Evolutionary conservation across 2,113 vertebrate species (phyloP).

Genomic region (Triplophysa dalaica): DNA sequence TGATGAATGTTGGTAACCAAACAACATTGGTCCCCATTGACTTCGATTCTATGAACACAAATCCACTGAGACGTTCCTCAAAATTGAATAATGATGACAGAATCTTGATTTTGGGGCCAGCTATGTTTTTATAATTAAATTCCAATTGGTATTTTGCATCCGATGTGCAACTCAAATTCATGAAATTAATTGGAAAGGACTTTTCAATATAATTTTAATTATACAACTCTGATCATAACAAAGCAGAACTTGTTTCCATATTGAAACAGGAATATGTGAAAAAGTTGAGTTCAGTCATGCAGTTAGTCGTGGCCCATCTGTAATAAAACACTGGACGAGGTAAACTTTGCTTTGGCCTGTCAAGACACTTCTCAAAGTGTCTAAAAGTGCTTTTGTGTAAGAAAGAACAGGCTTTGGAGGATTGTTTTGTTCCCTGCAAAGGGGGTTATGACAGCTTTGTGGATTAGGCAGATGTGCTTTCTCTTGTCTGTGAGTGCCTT

Average conservation of each 20-base stretch:
- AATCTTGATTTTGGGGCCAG: no score
- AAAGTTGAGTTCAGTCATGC: conserved; percentile 20
- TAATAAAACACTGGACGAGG: conserved; percentile 20
- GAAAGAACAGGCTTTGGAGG: conserved; percentile 29
- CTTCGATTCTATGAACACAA: no score
- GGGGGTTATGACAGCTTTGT: conserved; percentile 66
- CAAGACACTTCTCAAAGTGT: conserved; percentile 43
- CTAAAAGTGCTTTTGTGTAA: conserved; percentile 2
- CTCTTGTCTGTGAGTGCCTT: conserved; percentile 44
- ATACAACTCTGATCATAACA: not conserved
- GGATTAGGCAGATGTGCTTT: conserved; percentile 64
- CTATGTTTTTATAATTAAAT: not conserved
- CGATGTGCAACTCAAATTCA: no score
- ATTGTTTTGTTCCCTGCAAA: conserved; percentile 58
- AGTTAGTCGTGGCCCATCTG: conserved; percentile 20
- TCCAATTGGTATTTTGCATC: not conserved
- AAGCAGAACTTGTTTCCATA: not conserved
- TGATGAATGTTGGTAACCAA: no score
- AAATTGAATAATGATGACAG: no score
- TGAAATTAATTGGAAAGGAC: no score
- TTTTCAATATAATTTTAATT: no score
- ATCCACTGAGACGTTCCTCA: no score
- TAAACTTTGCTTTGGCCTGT: conserved; percentile 21
- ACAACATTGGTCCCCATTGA: no score
- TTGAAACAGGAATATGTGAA: not conserved